A percentile compares a stretch with the other conserved stretches of the same genome.
Evolutionary conservation across 1,140 invertebrate genomes (phyloP).

Genomic region (Drosophila nannoptera): DNA sequence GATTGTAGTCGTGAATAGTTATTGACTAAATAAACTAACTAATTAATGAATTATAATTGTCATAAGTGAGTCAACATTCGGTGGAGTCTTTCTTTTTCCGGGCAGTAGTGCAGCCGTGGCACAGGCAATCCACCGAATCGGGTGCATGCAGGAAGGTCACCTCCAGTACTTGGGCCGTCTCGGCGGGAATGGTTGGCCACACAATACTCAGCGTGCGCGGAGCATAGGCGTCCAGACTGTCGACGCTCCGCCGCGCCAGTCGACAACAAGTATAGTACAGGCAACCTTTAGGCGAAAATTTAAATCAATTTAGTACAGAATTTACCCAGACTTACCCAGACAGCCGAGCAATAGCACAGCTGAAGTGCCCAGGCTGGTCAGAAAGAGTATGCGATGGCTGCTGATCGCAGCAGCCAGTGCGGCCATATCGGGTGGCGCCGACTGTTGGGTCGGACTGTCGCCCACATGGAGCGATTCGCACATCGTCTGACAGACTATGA

Average conservation of each 20-base stretch:
- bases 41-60: no score
- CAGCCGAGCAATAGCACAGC: slow-evolving; percentile 31
- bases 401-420: slow-evolving; percentile 1
- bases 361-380: slow-evolving; percentile 27
- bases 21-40: background rate
- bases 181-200: slow-evolving; percentile 51
- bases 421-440: background rate
- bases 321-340: slow-evolving; percentile 36
- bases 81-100: slow-evolving; percentile 28
- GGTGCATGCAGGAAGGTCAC: slow-evolving; percentile 44
- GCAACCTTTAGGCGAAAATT: slow-evolving; percentile 33
- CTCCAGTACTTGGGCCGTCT: slow-evolving; percentile 37
- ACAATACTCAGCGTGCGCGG: slow-evolving; percentile 62
- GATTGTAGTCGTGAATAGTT: background rate
- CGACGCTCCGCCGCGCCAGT: background rate
- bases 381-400: slow-evolving; percentile 17
- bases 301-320: background rate
- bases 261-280: slow-evolving; percentile 37
- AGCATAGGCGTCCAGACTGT: slow-evolving; percentile 53
- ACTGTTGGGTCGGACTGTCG: slow-evolving; percentile 4
- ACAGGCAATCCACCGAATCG: slow-evolving; percentile 30
- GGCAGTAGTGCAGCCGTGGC: slow-evolving; percentile 26
- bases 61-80: slow-evolving; percentile 29
- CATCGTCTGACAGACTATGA: slow-evolving; percentile 31
- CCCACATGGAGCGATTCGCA: slow-evolving; percentile 11